Evolutionary conservation across 2,888 invertebrate genomes (phyloP).

Genomic region (Dichetophora obliterata): DNA sequence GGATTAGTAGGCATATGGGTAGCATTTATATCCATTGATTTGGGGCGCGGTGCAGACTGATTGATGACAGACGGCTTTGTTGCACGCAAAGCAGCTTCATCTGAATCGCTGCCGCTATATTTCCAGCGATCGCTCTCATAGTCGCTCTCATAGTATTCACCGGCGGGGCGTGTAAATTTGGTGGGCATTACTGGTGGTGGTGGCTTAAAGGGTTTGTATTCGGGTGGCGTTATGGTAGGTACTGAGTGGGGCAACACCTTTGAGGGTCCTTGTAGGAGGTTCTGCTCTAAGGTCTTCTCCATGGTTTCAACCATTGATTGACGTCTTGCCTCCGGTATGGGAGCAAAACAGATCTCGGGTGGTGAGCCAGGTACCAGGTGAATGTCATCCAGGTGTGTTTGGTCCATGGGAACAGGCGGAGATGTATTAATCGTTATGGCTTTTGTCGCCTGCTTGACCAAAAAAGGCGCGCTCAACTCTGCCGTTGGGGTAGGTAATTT

Average conservation of each 20-base stretch:
- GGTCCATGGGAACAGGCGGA: conserved; percentile 52
- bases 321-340: conserved; percentile 70
- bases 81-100: conserved; percentile 74
- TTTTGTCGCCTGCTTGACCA: conserved; percentile 68
- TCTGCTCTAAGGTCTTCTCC: conserved; percentile 73
- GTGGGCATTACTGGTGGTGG: conserved; percentile 74
- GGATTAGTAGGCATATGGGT: conserved; percentile 69
- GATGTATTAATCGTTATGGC: conserved; percentile 58
- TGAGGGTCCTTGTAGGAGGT: conserved; percentile 71
- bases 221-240: conserved; percentile 72
- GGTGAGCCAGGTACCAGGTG: conserved; percentile 77
- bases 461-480: conserved; percentile 71
- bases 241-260: conserved; percentile 73
- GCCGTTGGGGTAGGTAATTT: conserved; percentile 57
- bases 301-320: conserved; percentile 74
- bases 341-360: conserved; percentile 77
- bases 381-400: conserved; percentile 70
- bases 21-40: conserved; percentile 71
- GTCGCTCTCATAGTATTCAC: conserved; percentile 75
- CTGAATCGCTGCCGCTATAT: conserved; percentile 76
- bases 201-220: conserved; percentile 62
- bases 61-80: conserved; percentile 71
- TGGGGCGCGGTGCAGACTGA: conserved; percentile 63
- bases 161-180: conserved; percentile 73
- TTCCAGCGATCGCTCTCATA: conserved; percentile 80